Conservation (phyloP, 2,797 vertebrate genomes). For the Crenuchus spilurus region DNA sequence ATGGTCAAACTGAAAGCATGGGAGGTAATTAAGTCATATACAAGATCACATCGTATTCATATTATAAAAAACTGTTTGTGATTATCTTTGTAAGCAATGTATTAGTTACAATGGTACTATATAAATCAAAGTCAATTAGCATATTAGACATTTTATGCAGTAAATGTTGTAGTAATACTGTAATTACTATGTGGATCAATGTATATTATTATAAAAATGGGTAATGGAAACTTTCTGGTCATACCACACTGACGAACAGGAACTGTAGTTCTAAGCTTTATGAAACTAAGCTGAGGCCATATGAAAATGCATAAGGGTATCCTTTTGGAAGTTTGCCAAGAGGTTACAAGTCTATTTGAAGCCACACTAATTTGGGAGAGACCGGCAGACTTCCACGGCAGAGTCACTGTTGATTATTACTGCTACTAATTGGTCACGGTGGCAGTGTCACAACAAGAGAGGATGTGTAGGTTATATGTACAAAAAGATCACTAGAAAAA, state of each 20-base stretch:
- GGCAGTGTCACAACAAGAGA: conserved; percentile 18
- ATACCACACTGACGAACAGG: conserved; percentile 6
- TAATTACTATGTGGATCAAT: neutral
- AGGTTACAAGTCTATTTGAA: conserved; percentile 35
- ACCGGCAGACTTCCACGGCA: conserved; percentile 23
- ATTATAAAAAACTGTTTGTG: neutral
- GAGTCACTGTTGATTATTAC: conserved; percentile 39
- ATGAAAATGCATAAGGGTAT: conserved; percentile 20
- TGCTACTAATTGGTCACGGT: conserved; percentile 46
- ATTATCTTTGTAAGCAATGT: neutral
- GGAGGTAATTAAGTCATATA: conserved; percentile 33
- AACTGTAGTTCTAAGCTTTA: conserved; percentile 12
- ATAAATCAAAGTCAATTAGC: neutral
- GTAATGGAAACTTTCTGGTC: neutral
- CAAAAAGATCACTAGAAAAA: neutral
- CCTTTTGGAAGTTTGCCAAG: conserved; percentile 35
- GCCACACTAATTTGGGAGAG: conserved; percentile 22
- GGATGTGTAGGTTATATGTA: conserved; percentile 16
- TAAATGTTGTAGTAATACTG: neutral
- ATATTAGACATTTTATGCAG: neutral
- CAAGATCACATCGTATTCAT: conserved; percentile 32
- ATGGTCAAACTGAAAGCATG: neutral
- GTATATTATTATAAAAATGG: neutral
- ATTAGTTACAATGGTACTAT: neutral
- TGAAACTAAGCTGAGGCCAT: conserved; percentile 4